Base-by-base conservation (phyloP, 2,113 vertebrate genomes). In the Coracopsis vasa region DNA sequence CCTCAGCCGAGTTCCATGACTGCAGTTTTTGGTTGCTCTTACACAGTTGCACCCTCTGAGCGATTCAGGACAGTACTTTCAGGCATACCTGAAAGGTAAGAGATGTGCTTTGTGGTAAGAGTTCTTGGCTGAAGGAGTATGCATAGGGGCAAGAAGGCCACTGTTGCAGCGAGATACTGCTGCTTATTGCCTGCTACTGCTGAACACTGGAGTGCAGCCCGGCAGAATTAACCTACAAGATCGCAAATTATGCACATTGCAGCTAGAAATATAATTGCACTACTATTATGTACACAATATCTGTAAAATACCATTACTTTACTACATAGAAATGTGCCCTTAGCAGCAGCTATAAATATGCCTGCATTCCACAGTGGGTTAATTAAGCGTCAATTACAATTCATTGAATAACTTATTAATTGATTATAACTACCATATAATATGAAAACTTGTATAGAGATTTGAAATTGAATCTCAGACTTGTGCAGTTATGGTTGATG, bases 371-470 rank as follows among this genome's bases (percentile, higher is more conserved):
- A 53, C n/a, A 60, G 62, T 0, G n/a, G 64, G 86, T 91, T 96
- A 97, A 96, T 97, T 82, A 96, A 85, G 70, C 51, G 78, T 81
- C 73, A 94, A 93, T 95, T 96, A 94, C 90, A 95, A 92, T 96
- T 97, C 96, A 95, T 94, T 97, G 78, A 85, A 66, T 86, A 96
- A 90, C 69, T 95, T 96, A 92, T 96, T 97, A 97, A 96, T 96
- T 94, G 62, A 83, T n/a, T 71, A 93, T 95, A 97, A 97, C 54
- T 93, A 83, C 87, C 39, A 89, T 35, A 29, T 61, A 88, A 61
- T 23, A 79, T 35, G 39, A 77, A 72, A 86, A 75, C 41, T 28
- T 83, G 71, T 73, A 95, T 92, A 80, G 70, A 80, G 54, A 82
- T 48, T 74, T 94, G 37, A 94, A 97, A 96, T 73, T 81, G 42